phyloP scores from a whole-genome alignment of 2,888 invertebrate genomes.

The Drosophila pseudotakahashii region DNA sequence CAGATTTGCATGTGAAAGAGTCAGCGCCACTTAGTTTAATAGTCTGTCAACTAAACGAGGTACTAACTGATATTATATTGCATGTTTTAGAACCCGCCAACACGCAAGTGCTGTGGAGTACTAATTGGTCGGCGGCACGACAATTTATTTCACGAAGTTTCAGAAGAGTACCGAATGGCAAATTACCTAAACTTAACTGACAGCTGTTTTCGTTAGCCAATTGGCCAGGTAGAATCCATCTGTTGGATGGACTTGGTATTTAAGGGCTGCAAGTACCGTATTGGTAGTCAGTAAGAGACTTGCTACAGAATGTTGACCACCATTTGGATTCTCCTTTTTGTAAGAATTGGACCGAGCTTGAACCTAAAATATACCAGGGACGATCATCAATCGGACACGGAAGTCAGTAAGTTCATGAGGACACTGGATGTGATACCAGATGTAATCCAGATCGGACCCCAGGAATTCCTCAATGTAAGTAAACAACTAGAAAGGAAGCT shows the following conservation, averaged over 20 bases:
- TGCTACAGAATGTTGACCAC: constrained; percentile 19
- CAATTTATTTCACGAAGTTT: neutral
- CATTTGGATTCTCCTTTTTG: constrained; percentile 1
- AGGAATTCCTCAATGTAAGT: constrained; percentile 80
- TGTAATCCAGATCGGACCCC: constrained; percentile 78
- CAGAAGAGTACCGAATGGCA: neutral
- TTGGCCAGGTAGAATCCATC: constrained; percentile 5
- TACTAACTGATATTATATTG: constrained; percentile 46
- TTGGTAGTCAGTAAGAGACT: constrained; percentile 5
- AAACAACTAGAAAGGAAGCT: neutral
- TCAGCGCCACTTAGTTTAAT: constrained; percentile 28
- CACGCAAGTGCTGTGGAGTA: constrained; percentile 43
- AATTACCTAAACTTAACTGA: neutral
- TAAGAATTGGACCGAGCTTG: constrained; percentile 4
- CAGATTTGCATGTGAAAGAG: constrained; percentile 35
- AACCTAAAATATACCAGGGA: neutral
- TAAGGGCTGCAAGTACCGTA: constrained; percentile 5
- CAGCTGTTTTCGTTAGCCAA: constrained; percentile 31
- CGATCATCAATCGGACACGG: constrained; percentile 61
- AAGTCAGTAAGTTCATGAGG: constrained; percentile 79
- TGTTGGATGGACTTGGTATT: constrained; percentile 10
- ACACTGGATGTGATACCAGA: constrained; percentile 82
- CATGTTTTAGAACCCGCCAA: constrained; percentile 6
- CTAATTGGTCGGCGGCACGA: constrained; percentile 36
- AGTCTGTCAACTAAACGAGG: constrained; percentile 37